Evolutionary conservation across 2,113 vertebrate genomes (phyloP).

Genomic region (Aythya baeri): DNA sequence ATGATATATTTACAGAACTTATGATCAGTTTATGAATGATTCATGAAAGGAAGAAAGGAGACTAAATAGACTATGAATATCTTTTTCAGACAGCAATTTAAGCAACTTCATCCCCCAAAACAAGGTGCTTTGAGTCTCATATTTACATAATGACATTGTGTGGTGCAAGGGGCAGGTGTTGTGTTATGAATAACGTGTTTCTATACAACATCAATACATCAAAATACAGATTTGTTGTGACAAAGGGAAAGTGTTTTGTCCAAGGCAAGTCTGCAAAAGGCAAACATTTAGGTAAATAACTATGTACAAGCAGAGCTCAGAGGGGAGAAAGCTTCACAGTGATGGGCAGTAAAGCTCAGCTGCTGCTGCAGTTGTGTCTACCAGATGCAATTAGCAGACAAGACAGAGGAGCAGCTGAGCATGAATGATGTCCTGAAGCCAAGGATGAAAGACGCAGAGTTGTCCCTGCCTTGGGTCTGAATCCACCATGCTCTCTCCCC

Average conservation of each 20-base stretch:
- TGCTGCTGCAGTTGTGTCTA: background rate
- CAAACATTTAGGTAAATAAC: background rate
- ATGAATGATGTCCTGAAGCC: background rate
- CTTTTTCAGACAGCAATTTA: conserved; percentile 37
- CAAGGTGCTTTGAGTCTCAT: background rate
- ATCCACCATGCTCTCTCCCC: background rate
- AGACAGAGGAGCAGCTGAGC: background rate
- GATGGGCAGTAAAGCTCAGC: background rate
- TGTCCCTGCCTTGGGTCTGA: background rate
- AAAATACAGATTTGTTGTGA: background rate
- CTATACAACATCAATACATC: background rate
- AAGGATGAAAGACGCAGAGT: background rate
- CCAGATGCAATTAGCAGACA: background rate
- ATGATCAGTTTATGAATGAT: conserved; percentile 55
- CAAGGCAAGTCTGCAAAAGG: background rate
- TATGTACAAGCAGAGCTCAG: background rate
- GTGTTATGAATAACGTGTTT: background rate
- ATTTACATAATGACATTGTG: background rate
- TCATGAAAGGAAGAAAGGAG: conserved; percentile 6
- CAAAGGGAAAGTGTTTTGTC: background rate
- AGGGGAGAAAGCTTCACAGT: background rate
- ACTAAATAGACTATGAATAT: conserved; percentile 48
- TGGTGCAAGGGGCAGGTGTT: background rate
- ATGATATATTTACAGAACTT: conserved; percentile 59
- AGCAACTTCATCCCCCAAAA: conserved; percentile 15